Percentiles rank a stretch among this genome's conserved stretches.
Conservation (phyloP, 1,140 invertebrate genomes). For the Colletes latitarsis region DNA sequence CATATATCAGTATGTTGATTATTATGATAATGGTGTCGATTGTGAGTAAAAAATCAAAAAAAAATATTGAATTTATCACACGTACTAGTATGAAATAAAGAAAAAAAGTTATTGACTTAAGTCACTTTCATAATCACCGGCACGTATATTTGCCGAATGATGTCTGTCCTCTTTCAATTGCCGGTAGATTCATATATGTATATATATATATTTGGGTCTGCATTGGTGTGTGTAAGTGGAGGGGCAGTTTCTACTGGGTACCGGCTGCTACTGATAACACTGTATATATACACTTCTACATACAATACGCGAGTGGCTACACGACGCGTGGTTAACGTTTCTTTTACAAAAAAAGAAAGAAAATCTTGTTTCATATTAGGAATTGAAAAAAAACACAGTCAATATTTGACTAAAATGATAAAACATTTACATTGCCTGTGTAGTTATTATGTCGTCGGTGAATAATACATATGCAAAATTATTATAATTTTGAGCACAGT, state of each 20-base stretch:
- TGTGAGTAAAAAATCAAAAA: no score
- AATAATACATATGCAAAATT: constrained; percentile 23
- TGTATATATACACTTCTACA: no score
- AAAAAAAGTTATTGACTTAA: no score
- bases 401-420: not conserved
- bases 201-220: no score
- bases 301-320: no score
- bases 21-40: no score
- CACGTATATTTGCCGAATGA: not conserved
- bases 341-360: not conserved
- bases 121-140: no score
- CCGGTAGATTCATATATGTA: not conserved
- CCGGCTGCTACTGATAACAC: no score
- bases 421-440: not conserved
- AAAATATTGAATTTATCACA: no score
- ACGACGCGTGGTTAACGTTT: not conserved
- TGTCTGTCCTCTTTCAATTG: not conserved
- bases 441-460: not conserved
- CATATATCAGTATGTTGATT: no score
- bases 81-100: no score
- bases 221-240: not conserved
- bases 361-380: not conserved
- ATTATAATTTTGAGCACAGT: not conserved
- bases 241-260: no score
- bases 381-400: not conserved